Evolutionary conservation across 1,140 invertebrate species (phyloP).

Genomic region (Epicauta chinensis): DNA sequence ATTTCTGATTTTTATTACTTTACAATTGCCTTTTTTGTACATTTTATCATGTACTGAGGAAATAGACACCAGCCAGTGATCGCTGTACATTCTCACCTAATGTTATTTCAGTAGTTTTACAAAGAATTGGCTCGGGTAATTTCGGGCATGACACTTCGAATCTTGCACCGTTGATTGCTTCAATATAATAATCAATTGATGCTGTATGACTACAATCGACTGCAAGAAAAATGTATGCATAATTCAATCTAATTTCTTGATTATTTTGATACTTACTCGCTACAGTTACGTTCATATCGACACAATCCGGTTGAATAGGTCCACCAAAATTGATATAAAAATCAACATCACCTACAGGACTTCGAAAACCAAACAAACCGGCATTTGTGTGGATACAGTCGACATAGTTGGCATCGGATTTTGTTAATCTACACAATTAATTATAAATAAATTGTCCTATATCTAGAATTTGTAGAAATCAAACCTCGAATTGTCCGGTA

Average conservation of each 20-base stretch:
- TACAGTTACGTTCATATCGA: slow-evolving; percentile 29
- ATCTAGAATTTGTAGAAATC: too few species aligned
- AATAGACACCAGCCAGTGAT: neutral
- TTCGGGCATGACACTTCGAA: too few species aligned
- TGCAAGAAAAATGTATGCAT: slow-evolving; percentile 13
- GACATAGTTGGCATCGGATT: slow-evolving; percentile 74
- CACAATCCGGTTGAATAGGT: slow-evolving; percentile 74
- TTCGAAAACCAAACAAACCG: slow-evolving; percentile 62
- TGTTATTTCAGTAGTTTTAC: neutral
- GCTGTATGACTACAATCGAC: slow-evolving; percentile 24
- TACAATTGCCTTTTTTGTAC: too few species aligned
- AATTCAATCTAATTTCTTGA: neutral
- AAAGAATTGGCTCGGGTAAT: neutral
- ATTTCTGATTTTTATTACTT: too few species aligned
- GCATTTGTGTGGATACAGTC: slow-evolving; percentile 89
- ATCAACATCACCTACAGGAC: slow-evolving; percentile 72
- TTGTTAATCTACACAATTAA: slow-evolving; percentile 26
- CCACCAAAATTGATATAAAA: slow-evolving; percentile 78
- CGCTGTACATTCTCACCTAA: neutral
- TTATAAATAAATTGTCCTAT: too few species aligned
- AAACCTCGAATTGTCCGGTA: too few species aligned
- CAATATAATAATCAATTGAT: slow-evolving; percentile 18
- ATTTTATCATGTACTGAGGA: too few species aligned
- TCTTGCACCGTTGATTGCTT: neutral
- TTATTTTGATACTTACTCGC: slow-evolving; percentile 13